Evolutionary conservation across 23 tunicate genomes (phyloP).

Genomic region (Halocynthia aurantium): DNA sequence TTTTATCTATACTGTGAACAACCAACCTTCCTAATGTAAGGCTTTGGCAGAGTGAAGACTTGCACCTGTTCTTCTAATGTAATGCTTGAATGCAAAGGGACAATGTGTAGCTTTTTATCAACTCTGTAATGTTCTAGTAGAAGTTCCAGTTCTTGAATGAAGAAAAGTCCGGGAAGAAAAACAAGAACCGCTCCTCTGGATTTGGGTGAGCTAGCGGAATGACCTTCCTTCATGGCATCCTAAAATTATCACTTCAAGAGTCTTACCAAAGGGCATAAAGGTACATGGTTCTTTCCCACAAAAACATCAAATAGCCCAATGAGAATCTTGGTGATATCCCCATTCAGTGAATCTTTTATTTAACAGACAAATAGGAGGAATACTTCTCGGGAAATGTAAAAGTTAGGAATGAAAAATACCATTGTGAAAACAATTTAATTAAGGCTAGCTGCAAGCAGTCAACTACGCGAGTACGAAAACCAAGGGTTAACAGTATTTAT

Average conservation of each 20-base stretch:
- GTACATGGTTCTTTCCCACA: not conserved
- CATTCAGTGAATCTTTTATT: too few relatives aligned
- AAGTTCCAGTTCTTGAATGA: constrained; percentile 66
- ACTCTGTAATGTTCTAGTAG: constrained; percentile 35
- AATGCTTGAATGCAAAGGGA: constrained; percentile 80
- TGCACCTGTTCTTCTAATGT: constrained; percentile 58
- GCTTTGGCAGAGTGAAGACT: constrained; percentile 53
- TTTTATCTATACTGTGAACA: not conserved
- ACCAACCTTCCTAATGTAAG: constrained; percentile 55
- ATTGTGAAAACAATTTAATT: too few relatives aligned
- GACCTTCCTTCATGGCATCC: not conserved
- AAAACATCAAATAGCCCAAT: not conserved
- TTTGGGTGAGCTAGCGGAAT: not conserved
- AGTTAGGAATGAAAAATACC: too few relatives aligned
- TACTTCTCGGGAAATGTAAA: too few relatives aligned
- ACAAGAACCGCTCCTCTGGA: constrained; percentile 70
- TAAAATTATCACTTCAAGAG: too few relatives aligned
- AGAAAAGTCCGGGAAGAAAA: constrained; percentile 66
- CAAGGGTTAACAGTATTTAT: too few relatives aligned
- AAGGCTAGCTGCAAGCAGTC: too few relatives aligned
- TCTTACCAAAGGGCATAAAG: not conserved
- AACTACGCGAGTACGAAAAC: too few relatives aligned
- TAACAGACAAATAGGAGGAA: too few relatives aligned
- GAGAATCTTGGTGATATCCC: too few relatives aligned
- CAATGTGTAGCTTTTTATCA: constrained; percentile 31